A percentile compares a stretch with the other conserved stretches of the same genome.
These are phyloP conservation scores for Hypena proboscidalis DNA, from an alignment of 2,888 invertebrate species.

Conservation along the genomic window DNA sequence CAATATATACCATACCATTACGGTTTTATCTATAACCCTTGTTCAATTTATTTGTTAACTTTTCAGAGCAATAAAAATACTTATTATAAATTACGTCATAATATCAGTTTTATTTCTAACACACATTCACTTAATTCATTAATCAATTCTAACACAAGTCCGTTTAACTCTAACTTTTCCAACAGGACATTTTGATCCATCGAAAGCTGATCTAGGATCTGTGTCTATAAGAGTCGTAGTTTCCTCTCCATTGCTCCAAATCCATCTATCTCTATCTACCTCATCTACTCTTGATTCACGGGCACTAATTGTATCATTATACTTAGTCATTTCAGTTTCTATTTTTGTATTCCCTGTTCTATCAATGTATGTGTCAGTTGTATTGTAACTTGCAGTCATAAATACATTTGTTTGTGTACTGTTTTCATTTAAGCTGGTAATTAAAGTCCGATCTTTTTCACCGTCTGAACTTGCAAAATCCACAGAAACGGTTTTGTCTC, in stretches of 20 bases:
- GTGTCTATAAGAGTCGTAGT: slow-evolving; percentile 9
- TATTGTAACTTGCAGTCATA: slow-evolving; percentile 1
- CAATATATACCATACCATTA: too few species aligned
- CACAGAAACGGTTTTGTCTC: too few species aligned
- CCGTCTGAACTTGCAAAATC: too few species aligned
- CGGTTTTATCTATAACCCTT: too few species aligned
- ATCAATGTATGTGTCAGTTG: background rate
- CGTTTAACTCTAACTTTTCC: slow-evolving; percentile 18
- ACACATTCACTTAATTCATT: too few species aligned
- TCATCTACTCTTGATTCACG: background rate
- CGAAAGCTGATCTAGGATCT: slow-evolving; percentile 33
- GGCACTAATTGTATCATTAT: slow-evolving; percentile 22
- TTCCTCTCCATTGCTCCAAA: slow-evolving; percentile 27
- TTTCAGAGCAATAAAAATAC: too few species aligned
- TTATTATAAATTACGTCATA: too few species aligned
- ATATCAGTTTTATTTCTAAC: too few species aligned
- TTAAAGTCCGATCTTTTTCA: too few species aligned
- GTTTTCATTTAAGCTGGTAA: too few species aligned
- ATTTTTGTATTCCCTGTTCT: background rate
- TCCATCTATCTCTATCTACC: slow-evolving; percentile 24
- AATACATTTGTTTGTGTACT: slow-evolving; percentile 4
- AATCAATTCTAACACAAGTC: slow-evolving; percentile 5
- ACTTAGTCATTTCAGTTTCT: slow-evolving; percentile 11
- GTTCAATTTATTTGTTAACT: too few species aligned
- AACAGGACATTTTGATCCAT: slow-evolving; percentile 18